Evolutionary conservation across 2,113 vertebrate species (phyloP), one percentile per base, ranked within the genome.

Genomic region (Sorex fumeus): DNA sequence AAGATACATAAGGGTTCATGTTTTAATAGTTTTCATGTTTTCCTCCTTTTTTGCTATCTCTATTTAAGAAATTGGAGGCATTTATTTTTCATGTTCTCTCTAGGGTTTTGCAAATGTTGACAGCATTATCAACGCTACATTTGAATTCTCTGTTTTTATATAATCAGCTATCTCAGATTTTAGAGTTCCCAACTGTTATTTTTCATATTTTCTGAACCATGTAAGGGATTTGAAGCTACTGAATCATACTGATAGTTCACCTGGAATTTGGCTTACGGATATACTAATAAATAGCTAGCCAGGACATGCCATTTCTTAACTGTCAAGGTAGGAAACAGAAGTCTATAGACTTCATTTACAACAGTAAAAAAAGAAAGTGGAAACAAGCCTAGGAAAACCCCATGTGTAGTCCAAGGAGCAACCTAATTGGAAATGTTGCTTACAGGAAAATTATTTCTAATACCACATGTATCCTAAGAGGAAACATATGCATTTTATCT

Each of bases 1-100:
- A 91, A 81, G 85, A 80, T 47, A 75, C 30, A 43, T 25, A 74
- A 62, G n/a, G 43, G 64, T 30, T 94, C 23, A 10, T 40, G n/a
- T 78, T 94, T 94, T 82, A 70, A 88, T 66, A 16, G 69, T 66
- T 90, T 92, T 40, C n/a, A 57, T 45, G 75, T 96, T 60, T 60
- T 76, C 18, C 74, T 6, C 21, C 34, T 80, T 93, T 79, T 36
- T 79, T 36, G 75, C 74, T 92, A 23, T 57, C 64, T 66, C 70
- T 45, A 32, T 93, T 77, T 62, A 21, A 66, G 64, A 84, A 70
- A 88, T 50, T 53, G 43, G 36, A 81, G n/a, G 25, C 36, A 67
- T 81, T 87, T 84, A 77, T 67, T 83, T 95, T 18, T 87, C 74
- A 30, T 50, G 23, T 45, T 84, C 21, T 88, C 70, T 84, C 67